phyloP scores from a whole-genome alignment of 2,113 vertebrate species.

The Rhinoptilus africanus region DNA sequence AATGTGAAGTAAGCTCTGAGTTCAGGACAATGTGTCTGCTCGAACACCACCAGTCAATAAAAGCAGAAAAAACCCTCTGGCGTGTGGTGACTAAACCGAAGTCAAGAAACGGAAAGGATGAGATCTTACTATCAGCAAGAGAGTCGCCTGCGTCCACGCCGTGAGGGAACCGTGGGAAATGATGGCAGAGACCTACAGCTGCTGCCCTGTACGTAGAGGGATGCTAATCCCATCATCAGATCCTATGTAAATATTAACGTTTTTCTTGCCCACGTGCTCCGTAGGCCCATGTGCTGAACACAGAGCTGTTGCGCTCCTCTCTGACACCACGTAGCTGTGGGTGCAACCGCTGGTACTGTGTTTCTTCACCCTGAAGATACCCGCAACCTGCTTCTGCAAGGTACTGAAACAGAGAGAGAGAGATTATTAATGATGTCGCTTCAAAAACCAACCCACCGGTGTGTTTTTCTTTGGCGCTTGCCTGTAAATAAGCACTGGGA shows the following conservation, averaged over 20 bases:
- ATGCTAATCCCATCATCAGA: background rate
- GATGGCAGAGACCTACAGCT: background rate
- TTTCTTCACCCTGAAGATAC: background rate
- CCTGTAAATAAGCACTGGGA: background rate
- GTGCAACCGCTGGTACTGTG: background rate
- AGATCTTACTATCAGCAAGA: background rate
- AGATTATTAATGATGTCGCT: background rate
- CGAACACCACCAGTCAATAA: background rate
- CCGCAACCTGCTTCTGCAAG: background rate
- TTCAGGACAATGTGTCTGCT: background rate
- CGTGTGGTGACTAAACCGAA: background rate
- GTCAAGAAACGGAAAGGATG: background rate
- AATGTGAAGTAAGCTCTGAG: background rate
- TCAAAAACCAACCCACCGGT: background rate
- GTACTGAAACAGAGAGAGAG: background rate
- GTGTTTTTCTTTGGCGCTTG: background rate
- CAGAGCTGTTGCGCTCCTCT: background rate
- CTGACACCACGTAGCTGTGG: background rate
- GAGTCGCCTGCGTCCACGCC: background rate
- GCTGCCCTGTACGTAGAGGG: accelerated
- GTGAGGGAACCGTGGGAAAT: background rate
- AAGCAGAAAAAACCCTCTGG: background rate
- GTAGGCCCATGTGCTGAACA: accelerated
- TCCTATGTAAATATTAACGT: background rate
- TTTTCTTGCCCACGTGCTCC: background rate